A percentile compares a stretch with the other conserved stretches of the same genome.
These are phyloP conservation scores for Neuroscelio doddi DNA, from an alignment of 2,888 invertebrate genomes.

Conservation along the genomic window DNA sequence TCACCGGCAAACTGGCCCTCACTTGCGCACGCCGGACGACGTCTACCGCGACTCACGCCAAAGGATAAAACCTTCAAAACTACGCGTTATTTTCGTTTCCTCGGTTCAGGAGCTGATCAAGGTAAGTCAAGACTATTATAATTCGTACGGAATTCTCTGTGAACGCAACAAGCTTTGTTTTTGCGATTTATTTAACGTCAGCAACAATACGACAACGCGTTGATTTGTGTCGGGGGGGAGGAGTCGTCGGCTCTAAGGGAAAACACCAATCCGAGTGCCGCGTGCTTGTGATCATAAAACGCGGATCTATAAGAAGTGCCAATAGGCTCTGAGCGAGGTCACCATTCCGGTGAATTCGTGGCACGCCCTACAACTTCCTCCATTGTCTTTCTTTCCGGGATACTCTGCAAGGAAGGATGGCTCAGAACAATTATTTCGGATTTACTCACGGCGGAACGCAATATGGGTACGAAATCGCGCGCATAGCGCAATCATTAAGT, in stretches of 20 bases:
- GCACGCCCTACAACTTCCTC: constrained; percentile 69
- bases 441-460: constrained; percentile 95
- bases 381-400: constrained; percentile 70
- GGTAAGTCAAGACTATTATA: constrained; percentile 11
- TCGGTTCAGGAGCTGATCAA: not conserved
- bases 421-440: constrained; percentile 95
- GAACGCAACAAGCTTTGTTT: not conserved
- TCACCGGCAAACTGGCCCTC: constrained; percentile 35
- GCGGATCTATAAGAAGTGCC: not conserved
- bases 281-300: too few species aligned
- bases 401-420: constrained; percentile 76
- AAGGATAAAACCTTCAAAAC: constrained; percentile 19
- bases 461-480: constrained; percentile 81
- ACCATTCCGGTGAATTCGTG: constrained; percentile 59
- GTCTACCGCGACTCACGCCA: constrained; percentile 12
- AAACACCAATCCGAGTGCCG: constrained; percentile 13
- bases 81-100: constrained; percentile 7
- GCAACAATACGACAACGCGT: constrained; percentile 6
- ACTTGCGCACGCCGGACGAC: constrained; percentile 40
- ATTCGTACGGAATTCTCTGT: not conserved
- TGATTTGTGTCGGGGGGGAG: constrained; percentile 15
- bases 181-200: not conserved
- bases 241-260: constrained; percentile 13
- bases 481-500: constrained; percentile 55
- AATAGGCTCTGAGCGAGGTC: constrained; percentile 3